Percentiles rank a stretch among this genome's conserved stretches.
Evolutionary conservation across 2,113 vertebrate species (phyloP).

Genomic region (Eulacestoma nigropectus): DNA sequence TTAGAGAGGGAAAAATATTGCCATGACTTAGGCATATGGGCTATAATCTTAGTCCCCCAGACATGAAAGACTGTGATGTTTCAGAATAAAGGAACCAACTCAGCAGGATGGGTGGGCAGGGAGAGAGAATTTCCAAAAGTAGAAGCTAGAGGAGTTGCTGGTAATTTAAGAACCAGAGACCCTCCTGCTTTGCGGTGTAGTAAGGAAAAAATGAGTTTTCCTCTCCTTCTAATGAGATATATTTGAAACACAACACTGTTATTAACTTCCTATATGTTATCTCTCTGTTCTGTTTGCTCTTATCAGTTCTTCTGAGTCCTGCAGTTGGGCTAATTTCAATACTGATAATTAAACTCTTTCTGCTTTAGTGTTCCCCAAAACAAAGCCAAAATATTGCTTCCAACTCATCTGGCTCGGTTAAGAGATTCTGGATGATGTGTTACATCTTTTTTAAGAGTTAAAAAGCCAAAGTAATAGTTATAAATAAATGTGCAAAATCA

Average conservation of each 20-base stretch:
- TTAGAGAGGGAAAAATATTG: background rate
- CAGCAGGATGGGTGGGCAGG: background rate
- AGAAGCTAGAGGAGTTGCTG: background rate
- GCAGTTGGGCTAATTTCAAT: background rate
- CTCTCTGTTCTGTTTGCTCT: background rate
- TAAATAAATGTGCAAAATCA: slow-evolving; percentile 76
- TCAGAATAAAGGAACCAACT: background rate
- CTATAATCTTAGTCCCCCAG: background rate
- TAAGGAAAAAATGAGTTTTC: background rate
- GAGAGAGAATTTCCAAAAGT: background rate
- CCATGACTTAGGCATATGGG: background rate
- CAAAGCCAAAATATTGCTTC: slow-evolving; percentile 10
- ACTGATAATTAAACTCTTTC: slow-evolving; percentile 34
- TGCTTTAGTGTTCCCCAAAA: background rate
- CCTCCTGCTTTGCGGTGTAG: background rate
- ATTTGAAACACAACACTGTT: background rate
- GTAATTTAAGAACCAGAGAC: background rate
- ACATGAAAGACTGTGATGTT: background rate
- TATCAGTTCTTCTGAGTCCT: background rate
- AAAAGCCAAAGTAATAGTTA: slow-evolving; percentile 70
- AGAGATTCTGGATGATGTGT: slow-evolving; percentile 51
- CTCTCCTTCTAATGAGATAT: background rate
- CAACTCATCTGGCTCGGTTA: slow-evolving; percentile 50
- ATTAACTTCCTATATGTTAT: background rate
- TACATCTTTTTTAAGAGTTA: slow-evolving; percentile 61